Evolutionary conservation across 2,797 vertebrate genomes (phyloP).

Genomic region (Heliangelus exortis): DNA sequence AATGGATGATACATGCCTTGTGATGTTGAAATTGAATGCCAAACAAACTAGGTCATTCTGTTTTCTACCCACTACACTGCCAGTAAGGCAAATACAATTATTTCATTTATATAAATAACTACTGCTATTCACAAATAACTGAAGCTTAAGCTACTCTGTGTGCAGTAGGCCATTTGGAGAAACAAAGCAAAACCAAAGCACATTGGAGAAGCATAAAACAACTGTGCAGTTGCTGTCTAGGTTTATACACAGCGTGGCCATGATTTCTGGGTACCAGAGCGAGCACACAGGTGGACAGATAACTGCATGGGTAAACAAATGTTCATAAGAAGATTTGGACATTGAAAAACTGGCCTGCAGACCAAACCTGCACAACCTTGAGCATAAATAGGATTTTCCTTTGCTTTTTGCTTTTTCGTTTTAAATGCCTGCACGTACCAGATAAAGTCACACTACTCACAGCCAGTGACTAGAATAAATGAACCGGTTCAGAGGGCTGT

Average conservation of each 20-base stretch:
- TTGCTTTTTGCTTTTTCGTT: not conserved
- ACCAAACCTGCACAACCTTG: not conserved
- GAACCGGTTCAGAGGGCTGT: not conserved
- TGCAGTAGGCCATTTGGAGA: not conserved
- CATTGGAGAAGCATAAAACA: not conserved
- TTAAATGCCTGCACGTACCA: not conserved
- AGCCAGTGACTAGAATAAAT: conserved; percentile 5
- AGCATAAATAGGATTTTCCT: not conserved
- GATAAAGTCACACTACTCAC: not conserved
- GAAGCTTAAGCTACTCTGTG: conserved; percentile 23
- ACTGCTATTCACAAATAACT: conserved; percentile 16
- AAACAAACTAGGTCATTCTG: conserved; percentile 17
- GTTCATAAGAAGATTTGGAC: not conserved
- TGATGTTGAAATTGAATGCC: not conserved
- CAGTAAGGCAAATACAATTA: conserved; percentile 35
- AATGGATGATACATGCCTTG: not conserved
- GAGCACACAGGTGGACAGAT: not conserved
- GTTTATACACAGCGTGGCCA: not conserved
- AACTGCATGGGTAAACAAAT: not conserved
- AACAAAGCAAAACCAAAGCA: not conserved
- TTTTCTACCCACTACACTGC: not conserved
- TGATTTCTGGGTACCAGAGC: not conserved
- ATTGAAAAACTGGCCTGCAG: not conserved
- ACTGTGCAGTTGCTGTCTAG: not conserved
- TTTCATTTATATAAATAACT: conserved; percentile 18